A percentile compares a stretch with the other conserved stretches of the same genome.
These are phyloP conservation scores for Sialia sialis DNA, from an alignment of 2,113 vertebrate species.

Conservation along the genomic window DNA sequence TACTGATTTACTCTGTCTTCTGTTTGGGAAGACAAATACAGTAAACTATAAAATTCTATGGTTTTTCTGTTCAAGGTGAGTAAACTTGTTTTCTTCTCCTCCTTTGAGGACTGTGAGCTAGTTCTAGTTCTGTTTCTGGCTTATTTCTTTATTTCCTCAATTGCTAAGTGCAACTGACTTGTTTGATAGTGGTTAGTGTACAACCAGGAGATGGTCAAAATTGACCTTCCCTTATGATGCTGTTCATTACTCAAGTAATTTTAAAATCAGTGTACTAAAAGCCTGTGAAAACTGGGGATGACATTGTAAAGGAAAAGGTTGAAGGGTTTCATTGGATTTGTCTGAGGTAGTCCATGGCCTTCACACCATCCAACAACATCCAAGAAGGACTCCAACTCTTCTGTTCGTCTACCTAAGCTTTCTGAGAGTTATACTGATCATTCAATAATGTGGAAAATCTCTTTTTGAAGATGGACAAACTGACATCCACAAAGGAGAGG, in stretches of 20 bases:
- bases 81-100: background rate
- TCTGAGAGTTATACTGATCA: background rate
- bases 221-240: background rate
- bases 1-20: background rate
- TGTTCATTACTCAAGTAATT: background rate
- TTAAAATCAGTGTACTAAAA: background rate
- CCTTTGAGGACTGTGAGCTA: background rate
- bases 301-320: background rate
- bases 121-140: background rate
- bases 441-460: background rate
- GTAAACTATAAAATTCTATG: background rate
- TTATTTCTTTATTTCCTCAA: background rate
- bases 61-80: background rate
- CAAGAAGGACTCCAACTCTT: background rate
- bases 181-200: background rate
- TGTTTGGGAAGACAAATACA: background rate
- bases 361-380: fast-evolving
- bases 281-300: background rate
- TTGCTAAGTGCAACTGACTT: background rate
- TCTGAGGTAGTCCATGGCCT: background rate
- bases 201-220: background rate
- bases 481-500: constrained; percentile 11
- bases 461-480: constrained; percentile 34
- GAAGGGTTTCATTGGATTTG: background rate
- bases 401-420: background rate